Evolutionary conservation across 1,140 invertebrate species (phyloP).

Genomic region (Drosophila ercepeae): DNA sequence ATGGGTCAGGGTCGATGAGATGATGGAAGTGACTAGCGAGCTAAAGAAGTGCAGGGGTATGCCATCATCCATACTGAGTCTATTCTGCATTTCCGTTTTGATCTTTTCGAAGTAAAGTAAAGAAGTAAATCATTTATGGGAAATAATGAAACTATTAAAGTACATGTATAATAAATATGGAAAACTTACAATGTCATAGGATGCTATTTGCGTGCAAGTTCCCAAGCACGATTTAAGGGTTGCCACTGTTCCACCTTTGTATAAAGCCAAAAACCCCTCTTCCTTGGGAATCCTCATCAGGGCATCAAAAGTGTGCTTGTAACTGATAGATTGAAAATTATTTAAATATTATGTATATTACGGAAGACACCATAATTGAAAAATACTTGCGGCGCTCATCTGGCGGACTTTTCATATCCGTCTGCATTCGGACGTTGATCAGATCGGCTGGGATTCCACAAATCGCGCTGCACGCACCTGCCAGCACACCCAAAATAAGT

Average conservation of each 20-base stretch:
- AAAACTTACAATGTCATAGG: slow-evolving; percentile 92
- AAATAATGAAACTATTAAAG: not conserved
- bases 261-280: slow-evolving; percentile 92
- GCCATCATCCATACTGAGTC: slow-evolving; percentile 18
- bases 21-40: slow-evolving; percentile 31
- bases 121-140: no score
- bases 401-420: slow-evolving; percentile 95
- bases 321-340: slow-evolving; percentile 86
- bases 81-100: slow-evolving; percentile 8
- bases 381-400: slow-evolving; percentile 30
- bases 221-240: slow-evolving; percentile 95
- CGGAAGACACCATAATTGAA: not conserved
- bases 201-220: slow-evolving; percentile 96
- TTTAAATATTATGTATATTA: not conserved
- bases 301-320: slow-evolving; percentile 97
- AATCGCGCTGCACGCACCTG: slow-evolving; percentile 89
- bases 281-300: slow-evolving; percentile 90
- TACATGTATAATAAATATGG: not conserved
- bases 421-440: slow-evolving; percentile 99
- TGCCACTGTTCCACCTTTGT: slow-evolving; percentile 95
- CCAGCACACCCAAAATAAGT: slow-evolving; percentile 91
- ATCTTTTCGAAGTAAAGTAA: no score
- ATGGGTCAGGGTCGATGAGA: slow-evolving; percentile 34
- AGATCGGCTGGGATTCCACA: slow-evolving; percentile 95
- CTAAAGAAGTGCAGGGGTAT: slow-evolving; percentile 29